phyloP scores from a whole-genome alignment of 2,888 invertebrate species.

The Eupeodes luniger region DNA sequence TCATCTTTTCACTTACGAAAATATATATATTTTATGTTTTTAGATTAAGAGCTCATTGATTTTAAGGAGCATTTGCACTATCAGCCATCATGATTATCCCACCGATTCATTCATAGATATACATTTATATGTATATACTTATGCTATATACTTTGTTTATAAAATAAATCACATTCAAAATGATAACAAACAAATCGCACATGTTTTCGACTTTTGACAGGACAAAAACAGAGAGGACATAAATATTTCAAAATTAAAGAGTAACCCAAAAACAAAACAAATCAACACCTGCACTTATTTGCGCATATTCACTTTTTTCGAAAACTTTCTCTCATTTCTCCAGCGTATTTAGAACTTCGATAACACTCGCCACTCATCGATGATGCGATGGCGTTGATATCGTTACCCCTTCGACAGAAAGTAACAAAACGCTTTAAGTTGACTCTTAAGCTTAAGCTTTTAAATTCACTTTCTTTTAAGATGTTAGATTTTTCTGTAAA shows the following conservation, averaged over 20 bases:
- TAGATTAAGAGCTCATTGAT: not conserved
- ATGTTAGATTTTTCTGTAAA: conserved; percentile 50
- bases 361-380: too few species aligned
- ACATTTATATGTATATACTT: too few species aligned
- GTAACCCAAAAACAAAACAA: not conserved
- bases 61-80: conserved; percentile 15
- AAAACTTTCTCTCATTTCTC: conserved; percentile 33
- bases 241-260: not conserved
- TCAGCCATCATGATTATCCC: not conserved
- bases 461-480: conserved; percentile 65
- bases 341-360: not conserved
- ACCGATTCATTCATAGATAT: too few species aligned
- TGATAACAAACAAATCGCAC: conserved; percentile 71
- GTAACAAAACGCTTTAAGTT: conserved; percentile 36
- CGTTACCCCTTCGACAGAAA: conserved; percentile 9
- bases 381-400: not conserved
- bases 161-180: conserved; percentile 71
- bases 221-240: conserved; percentile 51
- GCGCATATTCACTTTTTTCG: conserved; percentile 65
- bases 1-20: conserved; percentile 29
- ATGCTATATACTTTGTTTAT: conserved; percentile 41
- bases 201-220: conserved; percentile 53
- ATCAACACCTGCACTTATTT: conserved; percentile 34
- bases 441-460: conserved; percentile 48
- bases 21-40: not conserved